Evolutionary conservation across 2,797 vertebrate genomes (phyloP).

Genomic region (Lagothrix lagotricha): DNA sequence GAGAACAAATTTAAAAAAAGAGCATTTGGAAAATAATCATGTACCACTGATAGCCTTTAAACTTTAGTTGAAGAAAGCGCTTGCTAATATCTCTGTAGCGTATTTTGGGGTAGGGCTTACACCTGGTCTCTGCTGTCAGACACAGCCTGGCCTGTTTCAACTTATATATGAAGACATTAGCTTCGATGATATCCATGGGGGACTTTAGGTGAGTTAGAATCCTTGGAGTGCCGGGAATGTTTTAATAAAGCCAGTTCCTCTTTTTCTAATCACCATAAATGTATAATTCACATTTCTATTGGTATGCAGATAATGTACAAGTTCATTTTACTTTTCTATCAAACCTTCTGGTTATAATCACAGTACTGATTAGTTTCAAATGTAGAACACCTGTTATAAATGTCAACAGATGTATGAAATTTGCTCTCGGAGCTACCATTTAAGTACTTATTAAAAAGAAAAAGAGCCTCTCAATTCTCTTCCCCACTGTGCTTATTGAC

Average conservation of each 20-base stretch:
- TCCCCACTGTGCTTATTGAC: not conserved
- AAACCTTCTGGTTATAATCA: constrained; percentile 8
- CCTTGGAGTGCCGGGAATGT: not conserved
- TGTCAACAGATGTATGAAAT: not conserved
- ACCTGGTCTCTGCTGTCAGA: not conserved
- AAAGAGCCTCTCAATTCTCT: not conserved
- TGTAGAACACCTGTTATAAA: not conserved
- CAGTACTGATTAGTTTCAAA: constrained; percentile 29
- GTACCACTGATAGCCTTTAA: not conserved
- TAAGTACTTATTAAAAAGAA: not conserved
- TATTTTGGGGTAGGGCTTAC: not conserved
- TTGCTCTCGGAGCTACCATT: not conserved
- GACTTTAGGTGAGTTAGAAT: not conserved
- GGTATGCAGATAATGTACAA: not conserved
- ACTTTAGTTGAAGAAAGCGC: not conserved
- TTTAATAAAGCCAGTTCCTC: not conserved
- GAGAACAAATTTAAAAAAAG: not conserved
- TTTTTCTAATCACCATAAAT: constrained; percentile 1
- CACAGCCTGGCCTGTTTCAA: not conserved
- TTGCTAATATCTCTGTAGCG: not conserved
- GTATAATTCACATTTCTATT: not conserved
- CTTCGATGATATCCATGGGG: not conserved
- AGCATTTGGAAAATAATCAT: not conserved
- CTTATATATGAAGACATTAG: not conserved
- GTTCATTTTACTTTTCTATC: constrained; percentile 28